Evolutionary conservation across 2,888 invertebrate genomes (phyloP).

Genomic region (Phengaris alcon): DNA sequence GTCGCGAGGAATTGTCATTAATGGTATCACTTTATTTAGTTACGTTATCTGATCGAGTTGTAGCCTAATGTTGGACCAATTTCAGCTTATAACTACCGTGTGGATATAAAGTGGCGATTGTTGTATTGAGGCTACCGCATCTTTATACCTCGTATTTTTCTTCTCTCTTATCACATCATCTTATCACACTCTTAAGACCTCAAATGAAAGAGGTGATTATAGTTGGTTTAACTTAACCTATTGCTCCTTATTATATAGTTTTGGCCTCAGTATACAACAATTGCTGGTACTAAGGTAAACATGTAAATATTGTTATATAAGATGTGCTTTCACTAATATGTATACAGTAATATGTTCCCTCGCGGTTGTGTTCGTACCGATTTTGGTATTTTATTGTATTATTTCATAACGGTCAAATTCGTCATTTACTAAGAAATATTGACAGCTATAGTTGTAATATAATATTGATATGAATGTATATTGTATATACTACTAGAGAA

Average conservation of each 20-base stretch:
- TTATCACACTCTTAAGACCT: neutral
- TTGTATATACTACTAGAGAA: too few species aligned
- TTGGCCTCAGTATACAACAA: neutral
- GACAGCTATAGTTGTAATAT: neutral
- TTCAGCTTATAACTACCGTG: conserved; percentile 33
- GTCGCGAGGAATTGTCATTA: conserved; percentile 21
- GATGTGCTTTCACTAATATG: conserved; percentile 34
- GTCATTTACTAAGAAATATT: neutral
- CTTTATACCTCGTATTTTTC: neutral
- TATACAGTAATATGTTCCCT: conserved; percentile 59
- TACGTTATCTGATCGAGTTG: neutral
- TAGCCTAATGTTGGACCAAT: conserved; percentile 35
- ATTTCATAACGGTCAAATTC: conserved; percentile 21
- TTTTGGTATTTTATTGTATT: conserved; percentile 32
- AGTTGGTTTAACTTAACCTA: neutral
- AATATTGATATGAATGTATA: too few species aligned
- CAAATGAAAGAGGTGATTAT: neutral
- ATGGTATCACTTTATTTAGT: conserved; percentile 23
- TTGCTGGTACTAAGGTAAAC: neutral
- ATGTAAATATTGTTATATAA: conserved; percentile 31
- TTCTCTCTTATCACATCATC: too few species aligned
- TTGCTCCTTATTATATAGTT: neutral
- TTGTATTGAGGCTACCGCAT: neutral
- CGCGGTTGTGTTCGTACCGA: conserved; percentile 62
- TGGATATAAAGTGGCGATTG: neutral